phyloP scores from a whole-genome alignment of 2,113 vertebrate genomes.

The Sialia sialis region DNA sequence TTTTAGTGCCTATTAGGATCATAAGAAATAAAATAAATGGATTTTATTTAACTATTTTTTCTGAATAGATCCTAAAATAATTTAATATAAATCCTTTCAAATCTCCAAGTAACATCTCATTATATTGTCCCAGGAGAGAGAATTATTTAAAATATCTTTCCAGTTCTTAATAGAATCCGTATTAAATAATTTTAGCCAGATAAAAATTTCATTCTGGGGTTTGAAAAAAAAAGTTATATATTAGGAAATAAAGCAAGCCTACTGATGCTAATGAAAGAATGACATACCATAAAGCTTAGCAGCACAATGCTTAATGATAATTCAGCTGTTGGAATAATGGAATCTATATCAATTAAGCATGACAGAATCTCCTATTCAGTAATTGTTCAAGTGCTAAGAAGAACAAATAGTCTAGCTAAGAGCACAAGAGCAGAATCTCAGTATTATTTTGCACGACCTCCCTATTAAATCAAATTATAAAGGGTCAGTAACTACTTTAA shows the following conservation, averaged over 20 bases:
- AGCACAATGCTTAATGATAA: not conserved
- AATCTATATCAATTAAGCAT: conserved; percentile 34
- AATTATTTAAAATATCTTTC: not conserved
- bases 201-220: not conserved
- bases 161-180: not conserved
- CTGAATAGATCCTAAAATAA: not conserved
- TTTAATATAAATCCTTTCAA: not conserved
- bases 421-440: not conserved
- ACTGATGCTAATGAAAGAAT: not conserved
- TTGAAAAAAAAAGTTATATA: not conserved
- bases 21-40: not conserved
- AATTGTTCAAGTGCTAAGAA: not conserved
- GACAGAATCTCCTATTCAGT: conserved; percentile 24
- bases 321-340: not conserved
- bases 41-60: not conserved
- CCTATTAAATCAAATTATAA: not conserved
- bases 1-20: not conserved
- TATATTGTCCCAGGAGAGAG: not conserved
- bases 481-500: not conserved
- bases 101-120: not conserved
- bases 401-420: not conserved
- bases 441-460: not conserved
- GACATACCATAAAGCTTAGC: conserved; percentile 1
- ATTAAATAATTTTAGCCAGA: not conserved
- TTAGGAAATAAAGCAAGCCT: not conserved